Evolutionary conservation across 1,140 invertebrate genomes (phyloP).

Genomic region (Drosophila hydei): DNA sequence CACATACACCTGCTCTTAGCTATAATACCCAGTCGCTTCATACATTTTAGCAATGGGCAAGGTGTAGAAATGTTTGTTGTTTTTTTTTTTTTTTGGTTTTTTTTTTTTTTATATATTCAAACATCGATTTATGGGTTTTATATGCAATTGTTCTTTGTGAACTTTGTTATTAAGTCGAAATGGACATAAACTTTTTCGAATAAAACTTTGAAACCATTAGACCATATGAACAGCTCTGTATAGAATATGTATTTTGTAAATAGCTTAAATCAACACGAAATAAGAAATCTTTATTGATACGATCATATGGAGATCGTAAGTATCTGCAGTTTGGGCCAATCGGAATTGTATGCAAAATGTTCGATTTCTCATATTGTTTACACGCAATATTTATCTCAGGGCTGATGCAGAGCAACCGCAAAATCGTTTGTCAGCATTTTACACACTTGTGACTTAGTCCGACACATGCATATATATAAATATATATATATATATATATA

Average conservation of each 20-base stretch:
- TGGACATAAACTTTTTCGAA: neutral
- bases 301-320: too few relatives aligned
- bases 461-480: neutral
- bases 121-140: neutral
- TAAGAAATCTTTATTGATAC: too few relatives aligned
- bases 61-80: too few relatives aligned
- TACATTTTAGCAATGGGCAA: too few relatives aligned
- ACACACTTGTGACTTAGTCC: constrained; percentile 6
- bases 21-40: neutral
- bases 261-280: too few relatives aligned
- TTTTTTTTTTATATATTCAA: neutral
- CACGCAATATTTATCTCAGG: constrained; percentile 4
- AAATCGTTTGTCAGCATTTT: constrained; percentile 25
- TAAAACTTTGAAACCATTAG: neutral
- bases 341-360: neutral
- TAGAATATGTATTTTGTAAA: neutral
- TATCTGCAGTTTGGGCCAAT: neutral
- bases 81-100: too few relatives aligned
- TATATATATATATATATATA: too few relatives aligned
- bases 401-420: neutral
- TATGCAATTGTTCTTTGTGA: constrained; percentile 8
- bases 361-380: constrained; percentile 3
- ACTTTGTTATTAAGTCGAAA: constrained; percentile 5
- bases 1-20: neutral
- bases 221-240: constrained; percentile 9